Conservation (phyloP, 2,113 vertebrate genomes). For the Lophius piscatorius region DNA sequence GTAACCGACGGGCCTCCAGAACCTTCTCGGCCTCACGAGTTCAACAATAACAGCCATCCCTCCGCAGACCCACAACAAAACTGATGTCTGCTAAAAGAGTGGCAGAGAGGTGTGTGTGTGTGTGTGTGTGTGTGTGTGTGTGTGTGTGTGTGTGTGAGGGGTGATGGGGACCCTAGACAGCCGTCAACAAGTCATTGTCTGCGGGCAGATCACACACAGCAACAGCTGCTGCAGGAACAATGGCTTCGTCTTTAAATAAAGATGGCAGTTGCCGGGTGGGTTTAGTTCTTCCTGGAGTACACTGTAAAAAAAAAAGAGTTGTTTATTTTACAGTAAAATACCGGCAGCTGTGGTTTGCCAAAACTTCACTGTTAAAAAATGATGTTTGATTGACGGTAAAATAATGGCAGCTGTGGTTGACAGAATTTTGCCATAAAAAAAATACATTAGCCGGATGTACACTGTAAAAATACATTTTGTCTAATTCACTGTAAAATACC, state of each 20-base stretch:
- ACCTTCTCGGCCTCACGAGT: constrained; percentile 5
- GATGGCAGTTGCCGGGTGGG: constrained; percentile 42
- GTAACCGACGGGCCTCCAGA: constrained; percentile 28
- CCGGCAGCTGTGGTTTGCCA: too few relatives aligned
- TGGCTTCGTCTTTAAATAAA: constrained; percentile 64
- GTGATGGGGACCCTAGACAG: constrained; percentile 43
- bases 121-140: constrained; percentile 17
- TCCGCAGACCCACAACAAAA: constrained; percentile 60
- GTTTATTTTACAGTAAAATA: too few relatives aligned
- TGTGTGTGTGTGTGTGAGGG: constrained; percentile 16
- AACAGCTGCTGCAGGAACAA: constrained; percentile 64
- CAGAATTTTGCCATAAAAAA: too few relatives aligned
- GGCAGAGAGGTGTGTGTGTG: too few relatives aligned
- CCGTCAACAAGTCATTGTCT: constrained; percentile 62
- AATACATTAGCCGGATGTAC: too few relatives aligned
- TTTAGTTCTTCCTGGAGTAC: too few relatives aligned
- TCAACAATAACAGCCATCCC: constrained; percentile 47
- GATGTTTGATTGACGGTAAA: too few relatives aligned
- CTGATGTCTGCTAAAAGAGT: constrained; percentile 51
- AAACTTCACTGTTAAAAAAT: too few relatives aligned
- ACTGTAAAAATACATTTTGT: too few relatives aligned
- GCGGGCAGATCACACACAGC: constrained; percentile 37
- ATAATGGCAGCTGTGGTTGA: too few relatives aligned
- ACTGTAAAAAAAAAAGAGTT: too few relatives aligned
- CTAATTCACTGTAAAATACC: too few relatives aligned